Evolutionary conservation across 2,888 invertebrate genomes (phyloP), one percentile per base, ranked within the genome.

Genomic region (Tenthredo livida): DNA sequence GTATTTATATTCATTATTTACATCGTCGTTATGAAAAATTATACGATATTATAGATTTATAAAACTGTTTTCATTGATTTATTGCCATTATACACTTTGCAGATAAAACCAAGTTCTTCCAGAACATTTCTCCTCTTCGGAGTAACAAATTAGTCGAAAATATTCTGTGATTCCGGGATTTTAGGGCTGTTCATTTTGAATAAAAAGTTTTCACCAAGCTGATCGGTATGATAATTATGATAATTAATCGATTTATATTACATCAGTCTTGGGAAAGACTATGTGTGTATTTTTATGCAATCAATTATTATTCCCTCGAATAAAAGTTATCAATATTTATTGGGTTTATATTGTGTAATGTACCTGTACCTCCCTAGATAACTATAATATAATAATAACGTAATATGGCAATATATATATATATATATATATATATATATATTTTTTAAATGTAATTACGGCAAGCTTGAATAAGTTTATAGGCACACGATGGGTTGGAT

Each of bases 1-100:
- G 25, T 72, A 21, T 67, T 33, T 33, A 67, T 67, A 72, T 61
- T 61, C 61, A 61, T 40, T 72, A 72, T 72, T 40, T 72, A 72
- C 72, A 72, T 72, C 72, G 43, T 72, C 40, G 37, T 72, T 72
- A 43, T 40, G 0, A 72, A 25, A 72, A 43, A 17, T 37, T 10
- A 43, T 43, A 40, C 9, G 37, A 40, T 72, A 61, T 61, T 61
- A 25, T 12, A 12, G 21, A 54, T 61, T 61, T 25, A 61, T 61
- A 61, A 25, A 25, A 61, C 21, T 25, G 61, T 61, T 61, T 10
- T 21, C 61, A 61, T 61, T 61, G n/a, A 54, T 54, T 61, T 61
- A 61, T 61, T 25, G 61, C 61, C 25, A 54, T 54, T 54, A 54
- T 54, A 54, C 54, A 54, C 17, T 54, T 54, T 54, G 33, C 4